Percentiles rank a stretch among this genome's conserved stretches.
phyloP scores from a whole-genome alignment of 2,113 vertebrate species.

The Triplophysa rosa region DNA sequence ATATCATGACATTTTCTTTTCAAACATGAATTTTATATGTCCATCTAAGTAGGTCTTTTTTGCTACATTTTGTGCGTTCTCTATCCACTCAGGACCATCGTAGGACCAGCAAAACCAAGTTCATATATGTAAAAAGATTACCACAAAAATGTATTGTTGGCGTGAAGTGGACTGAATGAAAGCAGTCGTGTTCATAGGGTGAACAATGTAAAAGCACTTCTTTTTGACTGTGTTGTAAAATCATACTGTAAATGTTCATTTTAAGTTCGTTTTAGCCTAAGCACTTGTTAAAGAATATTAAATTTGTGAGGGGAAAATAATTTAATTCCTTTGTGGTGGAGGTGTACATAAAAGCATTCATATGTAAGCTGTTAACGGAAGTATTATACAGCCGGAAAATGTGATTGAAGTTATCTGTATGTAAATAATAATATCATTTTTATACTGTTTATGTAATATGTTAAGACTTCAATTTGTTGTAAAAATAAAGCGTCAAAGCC shows the following conservation, averaged over 20 bases:
- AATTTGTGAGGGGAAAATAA: background rate
- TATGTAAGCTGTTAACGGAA: background rate
- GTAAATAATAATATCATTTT: slow-evolving; percentile 30
- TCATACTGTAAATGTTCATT: slow-evolving; percentile 19
- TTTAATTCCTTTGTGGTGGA: slow-evolving; percentile 1
- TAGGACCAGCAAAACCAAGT: background rate
- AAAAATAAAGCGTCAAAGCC: slow-evolving; percentile 30
- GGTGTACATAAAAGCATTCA: background rate
- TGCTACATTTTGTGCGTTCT: background rate
- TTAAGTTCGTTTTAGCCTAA: slow-evolving; percentile 26
- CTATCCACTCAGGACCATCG: background rate
- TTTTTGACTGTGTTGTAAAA: background rate
- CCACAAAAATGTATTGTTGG: background rate
- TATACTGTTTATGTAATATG: slow-evolving; percentile 42
- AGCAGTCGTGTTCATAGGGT: background rate
- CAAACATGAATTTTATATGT: slow-evolving; percentile 30
- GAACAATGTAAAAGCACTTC: background rate
- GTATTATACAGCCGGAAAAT: background rate
- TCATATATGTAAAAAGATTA: background rate
- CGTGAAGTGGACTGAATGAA: background rate
- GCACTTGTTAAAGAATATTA: slow-evolving; percentile 3
- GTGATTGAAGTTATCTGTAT: background rate
- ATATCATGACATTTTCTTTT: slow-evolving; percentile 20
- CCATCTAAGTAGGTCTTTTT: background rate
- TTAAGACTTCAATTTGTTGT: slow-evolving; percentile 48